Evolutionary conservation across 2,888 invertebrate genomes (phyloP), one percentile per base, ranked within the genome.

Genomic region (Heliconius sara): DNA sequence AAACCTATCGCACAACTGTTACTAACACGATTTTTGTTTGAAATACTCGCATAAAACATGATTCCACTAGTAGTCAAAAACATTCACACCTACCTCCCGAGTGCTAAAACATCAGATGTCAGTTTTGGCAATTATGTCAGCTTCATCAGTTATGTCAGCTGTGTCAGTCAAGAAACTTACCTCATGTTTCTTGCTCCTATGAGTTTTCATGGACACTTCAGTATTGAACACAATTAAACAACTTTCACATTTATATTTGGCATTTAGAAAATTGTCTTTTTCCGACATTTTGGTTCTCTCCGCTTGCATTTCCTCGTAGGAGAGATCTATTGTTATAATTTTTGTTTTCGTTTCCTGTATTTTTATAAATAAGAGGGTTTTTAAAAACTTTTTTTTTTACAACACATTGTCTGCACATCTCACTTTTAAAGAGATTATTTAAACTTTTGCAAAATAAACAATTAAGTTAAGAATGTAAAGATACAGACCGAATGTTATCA

Each of bases 231-330:
- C 89, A 0, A 91, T 75, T 0, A 92, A 77, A 19, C 93, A 93
- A 0, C 81, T 87, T 0, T 89, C 88, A 39, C 93, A 93, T 27
- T 90, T 91, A 60, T 86, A 88, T 27, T 87, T 84, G 0, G 91
- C 85, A 0, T 84, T 85, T 0, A 84, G 0, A 39, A 88, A 93
- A 0, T 83, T 77, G 0, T 89, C 88, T 47, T 84, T 86, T 0
- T 78, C 76, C 0, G 85, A 79, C 1, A 90, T 89, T 16, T 52
- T 86, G 39, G 87, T 86, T 77, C 93, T 84, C 47, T 93, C 93
- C 27, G 80, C 4, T 47, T 90, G 57, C 90, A 93, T 89, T 19
- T 93, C 91, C 3, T 93, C 92, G 71, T 91, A 91, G 0, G 89
- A 83, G 43, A 93, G 66, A 27, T 92, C 90, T 80, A 93, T 81